phyloP scores from a whole-genome alignment of 2,113 vertebrate genomes.

The Apeltes quadracus region DNA sequence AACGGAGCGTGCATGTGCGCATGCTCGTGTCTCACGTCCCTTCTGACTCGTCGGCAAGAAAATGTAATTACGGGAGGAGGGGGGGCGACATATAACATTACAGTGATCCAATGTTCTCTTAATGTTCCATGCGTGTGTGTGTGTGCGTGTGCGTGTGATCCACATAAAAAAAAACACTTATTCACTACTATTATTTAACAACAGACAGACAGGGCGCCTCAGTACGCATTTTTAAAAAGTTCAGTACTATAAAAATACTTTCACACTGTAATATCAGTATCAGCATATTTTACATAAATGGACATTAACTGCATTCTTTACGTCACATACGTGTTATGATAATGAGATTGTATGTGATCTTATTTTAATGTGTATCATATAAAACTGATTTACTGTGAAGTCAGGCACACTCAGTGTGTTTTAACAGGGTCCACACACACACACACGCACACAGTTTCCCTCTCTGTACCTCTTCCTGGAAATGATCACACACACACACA shows the following conservation, averaged over 20 bases:
- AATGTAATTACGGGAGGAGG: conserved; percentile 3
- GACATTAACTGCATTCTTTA: not conserved
- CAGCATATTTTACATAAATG: no score
- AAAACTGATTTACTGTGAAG: not conserved
- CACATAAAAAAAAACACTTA: no score
- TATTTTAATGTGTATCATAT: not conserved
- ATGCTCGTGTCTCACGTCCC: not conserved
- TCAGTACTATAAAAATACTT: no score
- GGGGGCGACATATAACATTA: not conserved
- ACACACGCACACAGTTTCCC: conserved; percentile 35
- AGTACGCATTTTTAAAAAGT: no score
- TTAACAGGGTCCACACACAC: conserved; percentile 58
- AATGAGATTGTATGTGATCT: not conserved
- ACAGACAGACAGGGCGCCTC: no score
- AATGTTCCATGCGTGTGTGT: not conserved
- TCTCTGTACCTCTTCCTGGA: conserved; percentile 65
- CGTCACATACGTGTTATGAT: not conserved
- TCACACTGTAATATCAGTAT: not conserved
- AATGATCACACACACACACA: conserved; percentile 38
- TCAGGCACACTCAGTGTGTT: conserved; percentile 20
- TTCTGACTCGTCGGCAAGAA: not conserved
- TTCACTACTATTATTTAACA: no score
- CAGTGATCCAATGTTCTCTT: not conserved
- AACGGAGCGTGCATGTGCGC: not conserved
- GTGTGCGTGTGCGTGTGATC: not conserved